These are phyloP conservation scores for Orius insidiosus DNA, from an alignment of 1,140 invertebrate species.

Conservation along the genomic window DNA sequence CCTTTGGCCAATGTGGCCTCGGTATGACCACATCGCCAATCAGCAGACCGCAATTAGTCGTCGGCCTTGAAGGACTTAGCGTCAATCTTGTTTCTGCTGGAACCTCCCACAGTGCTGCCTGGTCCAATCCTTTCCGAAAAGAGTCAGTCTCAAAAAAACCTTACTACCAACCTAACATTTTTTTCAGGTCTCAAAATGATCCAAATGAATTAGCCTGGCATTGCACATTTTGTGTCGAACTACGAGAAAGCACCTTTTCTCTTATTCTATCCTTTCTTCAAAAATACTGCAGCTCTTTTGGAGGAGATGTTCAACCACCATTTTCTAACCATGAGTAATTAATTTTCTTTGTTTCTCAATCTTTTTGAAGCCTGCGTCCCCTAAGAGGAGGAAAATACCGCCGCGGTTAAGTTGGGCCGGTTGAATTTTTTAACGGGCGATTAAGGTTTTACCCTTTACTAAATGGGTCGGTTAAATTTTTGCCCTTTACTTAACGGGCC, in stretches of 20 bases:
- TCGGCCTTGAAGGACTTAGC: conserved; percentile 37
- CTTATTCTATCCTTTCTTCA: conserved; percentile 38
- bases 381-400: too few relatives aligned
- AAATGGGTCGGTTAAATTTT: too few relatives aligned
- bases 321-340: conserved; percentile 14
- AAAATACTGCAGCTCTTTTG: conserved; percentile 36
- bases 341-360: neutral
- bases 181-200: conserved; percentile 7
- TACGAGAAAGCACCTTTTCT: conserved; percentile 41
- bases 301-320: conserved; percentile 25
- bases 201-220: conserved; percentile 35
- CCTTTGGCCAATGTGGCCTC: conserved; percentile 51
- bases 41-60: conserved; percentile 38
- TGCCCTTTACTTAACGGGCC: too few relatives aligned
- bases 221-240: conserved; percentile 43
- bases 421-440: too few relatives aligned
- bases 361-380: too few relatives aligned
- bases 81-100: conserved; percentile 48
- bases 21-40: conserved; percentile 45
- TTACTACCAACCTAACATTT: neutral
- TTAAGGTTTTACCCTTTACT: too few relatives aligned
- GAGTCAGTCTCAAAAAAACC: conserved; percentile 20
- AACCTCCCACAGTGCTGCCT: conserved; percentile 47
- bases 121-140: conserved; percentile 41
- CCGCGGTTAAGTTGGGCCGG: too few relatives aligned